Evolutionary conservation across 1,140 invertebrate genomes (phyloP).

Genomic region (Caenorhabditis remanei): DNA sequence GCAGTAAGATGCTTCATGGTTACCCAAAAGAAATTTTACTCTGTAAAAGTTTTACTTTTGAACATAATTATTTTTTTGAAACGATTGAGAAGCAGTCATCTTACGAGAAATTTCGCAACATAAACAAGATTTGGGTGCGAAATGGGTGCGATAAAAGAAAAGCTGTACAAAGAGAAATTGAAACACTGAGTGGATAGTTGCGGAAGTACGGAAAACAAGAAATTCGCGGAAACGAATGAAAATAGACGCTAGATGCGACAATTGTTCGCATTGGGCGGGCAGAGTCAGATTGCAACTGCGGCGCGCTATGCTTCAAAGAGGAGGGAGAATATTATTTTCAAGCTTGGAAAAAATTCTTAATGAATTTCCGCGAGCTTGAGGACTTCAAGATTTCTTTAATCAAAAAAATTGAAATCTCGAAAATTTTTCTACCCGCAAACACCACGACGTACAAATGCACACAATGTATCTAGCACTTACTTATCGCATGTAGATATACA

Average conservation of each 20-base stretch:
- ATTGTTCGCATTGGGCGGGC: background rate
- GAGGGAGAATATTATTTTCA: background rate
- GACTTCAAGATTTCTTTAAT: too few species aligned
- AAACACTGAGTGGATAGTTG: background rate
- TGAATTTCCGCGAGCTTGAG: background rate
- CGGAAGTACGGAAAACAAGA: constrained; percentile 22
- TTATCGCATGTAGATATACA: too few species aligned
- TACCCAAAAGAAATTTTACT: background rate
- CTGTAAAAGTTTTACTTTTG: background rate
- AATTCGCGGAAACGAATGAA: background rate
- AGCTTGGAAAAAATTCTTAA: background rate
- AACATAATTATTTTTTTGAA: background rate
- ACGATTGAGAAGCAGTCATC: background rate
- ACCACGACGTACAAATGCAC: too few species aligned
- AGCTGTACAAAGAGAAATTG: constrained; percentile 28
- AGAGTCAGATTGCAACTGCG: background rate
- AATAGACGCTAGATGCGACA: background rate
- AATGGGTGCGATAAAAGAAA: constrained; percentile 1
- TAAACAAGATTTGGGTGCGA: background rate
- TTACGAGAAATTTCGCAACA: constrained; percentile 30
- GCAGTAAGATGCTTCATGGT: constrained; percentile 79
- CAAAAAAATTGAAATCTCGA: too few species aligned
- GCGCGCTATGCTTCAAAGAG: background rate
- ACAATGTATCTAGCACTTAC: too few species aligned
- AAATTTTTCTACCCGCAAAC: too few species aligned